These are phyloP conservation scores for Rhabditophanes sp. DNA, from an alignment of 2,888 invertebrate species.

Conservation along the genomic window DNA sequence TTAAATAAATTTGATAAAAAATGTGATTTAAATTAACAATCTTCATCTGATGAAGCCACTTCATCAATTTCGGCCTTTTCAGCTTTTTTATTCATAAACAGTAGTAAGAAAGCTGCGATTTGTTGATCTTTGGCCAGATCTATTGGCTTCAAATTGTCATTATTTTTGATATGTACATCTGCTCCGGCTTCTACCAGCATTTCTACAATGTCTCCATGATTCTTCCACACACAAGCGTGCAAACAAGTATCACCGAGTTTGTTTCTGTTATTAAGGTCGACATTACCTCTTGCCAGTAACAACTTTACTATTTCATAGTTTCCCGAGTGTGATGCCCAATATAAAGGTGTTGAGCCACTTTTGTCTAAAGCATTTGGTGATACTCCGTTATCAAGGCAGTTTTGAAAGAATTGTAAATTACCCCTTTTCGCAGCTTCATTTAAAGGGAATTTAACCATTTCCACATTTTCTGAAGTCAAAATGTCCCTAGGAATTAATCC, in stretches of 20 bases:
- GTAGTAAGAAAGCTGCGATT: conserved; percentile 74
- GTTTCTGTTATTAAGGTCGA: conserved; percentile 43
- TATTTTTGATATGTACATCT: conserved; percentile 49
- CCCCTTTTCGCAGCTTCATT: conserved; percentile 57
- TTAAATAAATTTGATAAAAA: too few species aligned
- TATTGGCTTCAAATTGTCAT: conserved; percentile 50
- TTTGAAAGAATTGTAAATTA: conserved; percentile 52
- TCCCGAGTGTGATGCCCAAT: conserved; percentile 56
- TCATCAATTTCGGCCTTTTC: conserved; percentile 54
- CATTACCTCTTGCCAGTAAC: conserved; percentile 44
- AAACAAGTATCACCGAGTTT: conserved; percentile 56
- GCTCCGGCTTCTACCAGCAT: conserved; percentile 51
- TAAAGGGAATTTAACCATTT: conserved; percentile 53
- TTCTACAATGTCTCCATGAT: conserved; percentile 51
- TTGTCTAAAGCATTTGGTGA: conserved; percentile 56
- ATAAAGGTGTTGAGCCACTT: conserved; percentile 55
- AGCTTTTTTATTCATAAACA: conserved; percentile 61
- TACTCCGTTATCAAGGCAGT: conserved; percentile 54
- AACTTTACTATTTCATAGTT: conserved; percentile 52
- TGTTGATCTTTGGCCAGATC: conserved; percentile 47
- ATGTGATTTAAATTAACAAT: too few species aligned
- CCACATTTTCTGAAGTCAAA: conserved; percentile 42
- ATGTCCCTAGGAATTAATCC: too few species aligned
- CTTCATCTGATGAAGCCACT: conserved; percentile 14
- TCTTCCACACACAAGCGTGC: conserved; percentile 54